Evolutionary conservation across 2,797 vertebrate species (phyloP).

Genomic region (Oceanodroma leucorhoa): DNA sequence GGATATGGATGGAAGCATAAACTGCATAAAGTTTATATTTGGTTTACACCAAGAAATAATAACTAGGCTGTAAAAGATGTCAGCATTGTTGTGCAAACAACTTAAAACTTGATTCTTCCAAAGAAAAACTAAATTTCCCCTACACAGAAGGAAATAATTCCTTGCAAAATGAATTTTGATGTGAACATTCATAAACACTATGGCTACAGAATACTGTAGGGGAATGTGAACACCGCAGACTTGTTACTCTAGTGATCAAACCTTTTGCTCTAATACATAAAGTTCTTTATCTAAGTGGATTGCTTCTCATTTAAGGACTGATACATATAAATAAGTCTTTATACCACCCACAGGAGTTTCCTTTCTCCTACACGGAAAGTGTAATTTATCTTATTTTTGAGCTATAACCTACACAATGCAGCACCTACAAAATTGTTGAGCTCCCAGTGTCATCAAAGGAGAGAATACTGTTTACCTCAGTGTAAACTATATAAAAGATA

Average conservation of each 20-base stretch:
- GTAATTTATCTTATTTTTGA: background rate
- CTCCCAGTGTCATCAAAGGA: background rate
- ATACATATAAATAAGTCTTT: background rate
- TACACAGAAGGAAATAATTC: background rate
- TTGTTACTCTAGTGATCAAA: background rate
- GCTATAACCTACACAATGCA: background rate
- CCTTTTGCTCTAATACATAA: background rate
- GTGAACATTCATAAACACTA: background rate
- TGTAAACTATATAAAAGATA: background rate
- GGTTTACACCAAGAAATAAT: background rate
- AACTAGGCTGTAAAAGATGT: background rate
- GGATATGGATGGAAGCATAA: background rate
- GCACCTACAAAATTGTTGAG: background rate
- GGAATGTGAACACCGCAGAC: background rate
- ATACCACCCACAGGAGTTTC: background rate
- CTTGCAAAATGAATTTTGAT: background rate
- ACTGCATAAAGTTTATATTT: background rate
- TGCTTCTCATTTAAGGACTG: background rate
- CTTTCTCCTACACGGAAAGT: background rate
- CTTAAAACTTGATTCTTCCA: background rate
- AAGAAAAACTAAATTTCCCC: background rate
- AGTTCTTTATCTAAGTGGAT: background rate
- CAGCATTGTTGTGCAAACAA: background rate
- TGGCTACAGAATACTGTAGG: background rate
- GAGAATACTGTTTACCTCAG: background rate